Evolutionary conservation across 2,797 vertebrate genomes (phyloP), one percentile per base, ranked within the genome.

Genomic region (Naso thynnoides): DNA sequence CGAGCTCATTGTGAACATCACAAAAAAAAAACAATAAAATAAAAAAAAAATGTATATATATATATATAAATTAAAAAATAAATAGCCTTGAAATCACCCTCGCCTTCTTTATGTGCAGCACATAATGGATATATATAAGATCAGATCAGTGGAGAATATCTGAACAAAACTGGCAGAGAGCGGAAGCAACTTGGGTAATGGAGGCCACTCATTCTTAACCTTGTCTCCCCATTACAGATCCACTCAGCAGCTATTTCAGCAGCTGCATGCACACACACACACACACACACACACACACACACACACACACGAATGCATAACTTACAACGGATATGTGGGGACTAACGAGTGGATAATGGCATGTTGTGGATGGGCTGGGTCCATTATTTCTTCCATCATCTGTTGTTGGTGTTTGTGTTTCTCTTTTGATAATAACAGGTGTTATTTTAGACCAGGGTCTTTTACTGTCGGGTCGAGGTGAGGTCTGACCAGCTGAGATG

Each of bases 301-400:
- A n/a, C n/a, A n/a, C n/a, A n/a, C n/a, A n/a, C 49, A 58, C 14
- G n/a, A 65, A 89, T 86, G 81, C 86, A 84, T 56, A 87, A 83
- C 81, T 85, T 88, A 77, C 82, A 91, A 70, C 33, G 4, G 63
- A 79, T 71, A 61, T 55, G 70, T 69, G 77, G 78, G 69, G 80
- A 78, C 74, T 85, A 87, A 90, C 36, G 57, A 91, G 82, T 86
- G 81, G 86, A 82, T 89, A 85, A 92, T 89, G 85, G 84, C 42
- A 31, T 76, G 57, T 49, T 72, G 83, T 44, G 86, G 86, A 86
- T 84, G 79, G 76, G 50, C 39, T 64, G 61, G 50, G 73, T 86
- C 79, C 88, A 90, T 90, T 89, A 89, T 82, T 71, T 70, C 76
- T 63, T 62, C 82, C 78, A 84, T 84, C 86, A 82, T 88, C 39